A percentile compares a stretch with the other conserved stretches of the same genome.
These are phyloP conservation scores for Lithobates pipiens DNA, from an alignment of 2,797 vertebrate species.

Conservation along the genomic window DNA sequence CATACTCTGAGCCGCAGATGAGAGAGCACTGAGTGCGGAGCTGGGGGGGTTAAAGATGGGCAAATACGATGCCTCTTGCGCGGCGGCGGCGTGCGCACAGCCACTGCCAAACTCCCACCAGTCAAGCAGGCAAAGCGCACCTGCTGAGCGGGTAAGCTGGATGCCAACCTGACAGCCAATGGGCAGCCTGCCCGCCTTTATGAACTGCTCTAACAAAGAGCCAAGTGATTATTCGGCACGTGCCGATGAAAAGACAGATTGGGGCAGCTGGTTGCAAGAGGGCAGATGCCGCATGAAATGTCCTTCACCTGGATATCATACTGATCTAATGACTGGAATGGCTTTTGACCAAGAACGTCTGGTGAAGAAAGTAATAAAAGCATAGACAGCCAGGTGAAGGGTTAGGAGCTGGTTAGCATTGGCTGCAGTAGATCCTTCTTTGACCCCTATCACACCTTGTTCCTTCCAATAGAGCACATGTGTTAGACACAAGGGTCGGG, in stretches of 20 bases:
- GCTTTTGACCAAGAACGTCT: too few species aligned
- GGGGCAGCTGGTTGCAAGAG: neutral
- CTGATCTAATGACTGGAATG: too few species aligned
- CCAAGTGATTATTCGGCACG: neutral
- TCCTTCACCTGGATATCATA: too few species aligned
- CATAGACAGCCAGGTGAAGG: too few species aligned
- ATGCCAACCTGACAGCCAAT: neutral
- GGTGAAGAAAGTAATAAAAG: too few species aligned
- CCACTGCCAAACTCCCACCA: neutral
- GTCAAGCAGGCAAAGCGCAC: neutral
- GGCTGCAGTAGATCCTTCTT: too few species aligned
- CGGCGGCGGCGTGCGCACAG: neutral
- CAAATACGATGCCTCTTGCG: neutral
- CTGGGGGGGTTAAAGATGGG: neutral
- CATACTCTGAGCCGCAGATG: neutral
- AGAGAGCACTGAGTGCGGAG: neutral
- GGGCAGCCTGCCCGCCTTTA: slow-evolving; percentile 3
- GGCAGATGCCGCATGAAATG: neutral
- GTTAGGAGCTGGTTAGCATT: too few species aligned
- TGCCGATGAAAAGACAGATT: neutral
- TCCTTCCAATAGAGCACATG: too few species aligned
- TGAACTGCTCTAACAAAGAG: slow-evolving; percentile 17
- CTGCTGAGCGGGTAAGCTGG: slow-evolving; percentile 21
- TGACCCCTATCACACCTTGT: too few species aligned
- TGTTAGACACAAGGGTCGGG: too few species aligned